Percentiles rank a stretch among this genome's conserved stretches.
phyloP scores from a whole-genome alignment of 2,113 vertebrate species.

The Urocolius indicus region DNA sequence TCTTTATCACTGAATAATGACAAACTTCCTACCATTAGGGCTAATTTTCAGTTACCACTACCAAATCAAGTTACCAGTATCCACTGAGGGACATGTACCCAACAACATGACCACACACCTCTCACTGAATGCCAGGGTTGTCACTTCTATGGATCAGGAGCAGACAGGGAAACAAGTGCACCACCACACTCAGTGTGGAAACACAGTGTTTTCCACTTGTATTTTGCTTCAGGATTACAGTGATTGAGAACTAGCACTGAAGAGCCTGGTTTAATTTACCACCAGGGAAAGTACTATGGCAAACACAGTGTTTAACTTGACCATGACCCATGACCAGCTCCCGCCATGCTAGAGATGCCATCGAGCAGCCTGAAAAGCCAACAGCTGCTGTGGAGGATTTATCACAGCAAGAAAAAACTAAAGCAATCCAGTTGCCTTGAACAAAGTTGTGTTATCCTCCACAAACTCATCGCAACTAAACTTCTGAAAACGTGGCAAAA shows the following conservation, averaged over 20 bases:
- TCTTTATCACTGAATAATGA: neutral
- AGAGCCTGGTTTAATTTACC: conserved; percentile 43
- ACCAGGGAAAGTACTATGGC: neutral
- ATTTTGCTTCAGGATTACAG: conserved; percentile 47
- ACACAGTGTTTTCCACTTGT: neutral
- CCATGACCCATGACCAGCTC: neutral
- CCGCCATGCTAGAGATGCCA: neutral
- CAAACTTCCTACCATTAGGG: neutral
- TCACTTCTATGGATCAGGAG: neutral
- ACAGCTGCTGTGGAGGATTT: neutral
- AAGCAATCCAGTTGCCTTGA: neutral
- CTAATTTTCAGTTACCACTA: neutral
- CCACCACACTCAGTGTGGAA: neutral
- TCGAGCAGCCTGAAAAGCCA: neutral
- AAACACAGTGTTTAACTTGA: neutral
- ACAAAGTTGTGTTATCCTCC: neutral
- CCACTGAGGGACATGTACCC: neutral
- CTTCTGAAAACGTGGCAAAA: neutral
- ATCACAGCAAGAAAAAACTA: neutral
- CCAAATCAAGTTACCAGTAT: neutral
- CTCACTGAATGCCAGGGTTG: neutral
- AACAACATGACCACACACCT: neutral
- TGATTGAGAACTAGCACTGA: conserved; percentile 11
- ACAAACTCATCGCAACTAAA: neutral
- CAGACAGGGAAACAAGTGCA: neutral